Evolutionary conservation across 1,140 invertebrate genomes (phyloP).

Genomic region (Adoxophyes honmai): DNA sequence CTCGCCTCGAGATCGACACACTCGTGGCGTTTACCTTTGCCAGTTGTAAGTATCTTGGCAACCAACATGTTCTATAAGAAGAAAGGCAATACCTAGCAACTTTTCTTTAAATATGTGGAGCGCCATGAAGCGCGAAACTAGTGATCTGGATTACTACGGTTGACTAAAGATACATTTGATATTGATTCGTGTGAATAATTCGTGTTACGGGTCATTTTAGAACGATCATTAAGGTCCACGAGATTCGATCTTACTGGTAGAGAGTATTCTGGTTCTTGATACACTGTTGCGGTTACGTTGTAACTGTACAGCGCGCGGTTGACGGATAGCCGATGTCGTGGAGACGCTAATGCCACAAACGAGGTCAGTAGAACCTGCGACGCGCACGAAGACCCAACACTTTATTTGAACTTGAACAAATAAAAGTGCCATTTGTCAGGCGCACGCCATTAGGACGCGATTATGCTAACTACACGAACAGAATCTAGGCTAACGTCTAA

Average conservation of each 20-base stretch:
- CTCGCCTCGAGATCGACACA: slow-evolving; percentile 19
- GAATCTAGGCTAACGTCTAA: slow-evolving; percentile 28
- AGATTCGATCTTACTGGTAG: no score
- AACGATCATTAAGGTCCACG: no score
- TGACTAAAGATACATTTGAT: no score
- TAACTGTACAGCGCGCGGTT: slow-evolving; percentile 35
- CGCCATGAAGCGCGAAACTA: no score
- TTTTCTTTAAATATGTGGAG: no score
- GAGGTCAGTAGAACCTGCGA: slow-evolving; percentile 44
- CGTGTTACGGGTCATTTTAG: no score
- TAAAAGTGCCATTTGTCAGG: slow-evolving; percentile 25
- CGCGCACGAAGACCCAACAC: slow-evolving; percentile 31
- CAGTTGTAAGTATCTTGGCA: no score
- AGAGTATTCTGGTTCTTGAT: slow-evolving; percentile 29
- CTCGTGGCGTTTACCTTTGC: background rate
- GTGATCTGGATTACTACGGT: no score
- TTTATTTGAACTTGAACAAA: slow-evolving; percentile 41
- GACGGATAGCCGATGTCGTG: slow-evolving; percentile 31
- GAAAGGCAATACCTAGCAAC: no score
- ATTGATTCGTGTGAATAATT: no score
- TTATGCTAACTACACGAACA: slow-evolving; percentile 17
- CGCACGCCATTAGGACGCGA: slow-evolving; percentile 22
- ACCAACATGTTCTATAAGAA: no score
- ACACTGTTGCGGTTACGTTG: slow-evolving; percentile 27
- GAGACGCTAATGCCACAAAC: slow-evolving; percentile 42